These are phyloP conservation scores for Bombyx mandarina DNA, from an alignment of 1,140 invertebrate genomes.

Conservation along the genomic window DNA sequence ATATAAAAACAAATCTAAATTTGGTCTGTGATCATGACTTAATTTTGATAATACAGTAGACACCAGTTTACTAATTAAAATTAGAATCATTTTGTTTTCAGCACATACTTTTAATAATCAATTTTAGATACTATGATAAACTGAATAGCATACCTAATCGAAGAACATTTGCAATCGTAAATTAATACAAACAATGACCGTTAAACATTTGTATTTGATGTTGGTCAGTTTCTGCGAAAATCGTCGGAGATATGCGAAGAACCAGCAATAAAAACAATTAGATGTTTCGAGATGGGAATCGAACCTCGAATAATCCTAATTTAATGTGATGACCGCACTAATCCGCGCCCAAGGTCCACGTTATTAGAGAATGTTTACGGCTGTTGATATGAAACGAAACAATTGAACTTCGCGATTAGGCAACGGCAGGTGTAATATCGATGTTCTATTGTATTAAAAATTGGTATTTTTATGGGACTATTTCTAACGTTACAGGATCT, in stretches of 20 bases:
- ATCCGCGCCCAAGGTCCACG: constrained; percentile 7
- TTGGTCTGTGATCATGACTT: too few relatives aligned
- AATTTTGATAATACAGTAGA: too few relatives aligned
- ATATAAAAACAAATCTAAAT: too few relatives aligned
- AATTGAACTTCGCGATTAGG: too few relatives aligned
- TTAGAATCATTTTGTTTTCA: too few relatives aligned
- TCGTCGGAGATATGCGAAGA: constrained; percentile 13
- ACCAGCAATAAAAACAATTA: constrained; percentile 32
- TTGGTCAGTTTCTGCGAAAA: background rate
- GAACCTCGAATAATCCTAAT: constrained; percentile 13
- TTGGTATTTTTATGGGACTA: too few relatives aligned
- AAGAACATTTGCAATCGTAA: background rate
- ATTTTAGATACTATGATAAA: background rate
- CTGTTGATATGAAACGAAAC: too few relatives aligned
- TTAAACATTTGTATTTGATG: constrained; percentile 10
- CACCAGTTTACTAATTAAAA: too few relatives aligned
- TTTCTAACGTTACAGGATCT: too few relatives aligned
- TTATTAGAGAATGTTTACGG: background rate
- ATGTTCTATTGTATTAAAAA: too few relatives aligned
- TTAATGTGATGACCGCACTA: constrained; percentile 11
- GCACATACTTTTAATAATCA: too few relatives aligned
- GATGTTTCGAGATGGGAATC: constrained; percentile 20
- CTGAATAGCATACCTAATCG: background rate
- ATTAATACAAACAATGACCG: constrained; percentile 1
- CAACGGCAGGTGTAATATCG: too few relatives aligned